These are phyloP conservation scores for Pogonocherus hispidulus DNA, from an alignment of 2,888 invertebrate species.

Conservation along the genomic window DNA sequence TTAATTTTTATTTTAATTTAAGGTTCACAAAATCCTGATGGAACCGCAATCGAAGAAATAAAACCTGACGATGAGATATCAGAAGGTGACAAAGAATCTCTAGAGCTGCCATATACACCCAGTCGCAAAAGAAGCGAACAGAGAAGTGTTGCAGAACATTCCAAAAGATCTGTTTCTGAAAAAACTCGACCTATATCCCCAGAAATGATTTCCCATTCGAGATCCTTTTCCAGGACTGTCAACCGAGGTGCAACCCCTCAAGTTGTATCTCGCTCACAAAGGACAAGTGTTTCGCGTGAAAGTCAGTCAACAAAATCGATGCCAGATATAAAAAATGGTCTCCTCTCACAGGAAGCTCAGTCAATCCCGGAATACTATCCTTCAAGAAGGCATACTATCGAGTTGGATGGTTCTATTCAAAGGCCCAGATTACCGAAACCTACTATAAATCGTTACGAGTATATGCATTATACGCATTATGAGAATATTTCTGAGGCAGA, in stretches of 20 bases:
- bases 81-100: not conserved
- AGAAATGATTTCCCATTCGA: not conserved
- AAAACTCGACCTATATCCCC: not conserved
- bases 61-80: not conserved
- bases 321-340: not conserved
- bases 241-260: not conserved
- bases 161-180: not conserved
- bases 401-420: not conserved
- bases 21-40: not conserved
- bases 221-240: not conserved
- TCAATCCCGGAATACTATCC: not conserved
- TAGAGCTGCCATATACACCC: not conserved
- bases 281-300: not conserved
- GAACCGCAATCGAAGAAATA: not conserved
- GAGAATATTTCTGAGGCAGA: slow-evolving; percentile 18
- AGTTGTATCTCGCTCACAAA: not conserved
- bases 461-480: slow-evolving; percentile 6
- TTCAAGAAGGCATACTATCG: not conserved
- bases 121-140: not conserved
- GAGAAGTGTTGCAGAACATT: not conserved
- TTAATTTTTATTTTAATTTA: not conserved
- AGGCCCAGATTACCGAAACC: not conserved
- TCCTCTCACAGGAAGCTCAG: not conserved
- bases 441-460: slow-evolving; percentile 3
- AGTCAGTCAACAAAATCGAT: not conserved